Percentiles rank a stretch among this genome's conserved stretches.
Evolutionary conservation across 2,113 vertebrate genomes (phyloP).

Genomic region (Nesogale talazaci): DNA sequence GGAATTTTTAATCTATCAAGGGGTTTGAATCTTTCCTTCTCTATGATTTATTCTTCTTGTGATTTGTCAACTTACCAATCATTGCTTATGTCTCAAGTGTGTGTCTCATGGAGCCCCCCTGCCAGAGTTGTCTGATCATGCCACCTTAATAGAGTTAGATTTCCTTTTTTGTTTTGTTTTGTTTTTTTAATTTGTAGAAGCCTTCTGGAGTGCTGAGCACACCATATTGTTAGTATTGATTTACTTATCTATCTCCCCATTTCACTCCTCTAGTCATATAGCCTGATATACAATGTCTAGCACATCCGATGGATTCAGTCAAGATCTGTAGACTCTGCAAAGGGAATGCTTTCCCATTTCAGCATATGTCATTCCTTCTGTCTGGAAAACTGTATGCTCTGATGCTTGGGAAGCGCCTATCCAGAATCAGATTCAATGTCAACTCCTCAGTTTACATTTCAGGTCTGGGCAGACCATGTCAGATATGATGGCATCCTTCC

Average conservation of each 20-base stretch:
- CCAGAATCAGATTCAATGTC: background rate
- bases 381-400: background rate
- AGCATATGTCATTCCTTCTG: background rate
- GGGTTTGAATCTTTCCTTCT: background rate
- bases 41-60: background rate
- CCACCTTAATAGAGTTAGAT: background rate
- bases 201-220: background rate
- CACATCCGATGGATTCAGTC: background rate
- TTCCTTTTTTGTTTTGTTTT: background rate
- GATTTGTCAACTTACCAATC: conserved; percentile 11
- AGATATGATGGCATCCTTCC: background rate
- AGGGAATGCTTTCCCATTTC: background rate
- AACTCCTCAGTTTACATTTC: background rate
- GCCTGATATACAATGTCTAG: background rate
- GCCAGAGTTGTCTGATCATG: background rate
- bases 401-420: background rate
- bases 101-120: background rate
- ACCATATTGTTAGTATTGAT: background rate
- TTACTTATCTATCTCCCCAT: background rate
- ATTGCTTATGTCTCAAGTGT: background rate
- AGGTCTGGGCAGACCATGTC: background rate
- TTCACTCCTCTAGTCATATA: background rate
- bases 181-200: background rate
- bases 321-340: background rate
- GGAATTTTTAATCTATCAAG: background rate